Evolutionary conservation across 2,888 invertebrate genomes (phyloP), one percentile per base, ranked within the genome.

Genomic region (Ctena decussata): DNA sequence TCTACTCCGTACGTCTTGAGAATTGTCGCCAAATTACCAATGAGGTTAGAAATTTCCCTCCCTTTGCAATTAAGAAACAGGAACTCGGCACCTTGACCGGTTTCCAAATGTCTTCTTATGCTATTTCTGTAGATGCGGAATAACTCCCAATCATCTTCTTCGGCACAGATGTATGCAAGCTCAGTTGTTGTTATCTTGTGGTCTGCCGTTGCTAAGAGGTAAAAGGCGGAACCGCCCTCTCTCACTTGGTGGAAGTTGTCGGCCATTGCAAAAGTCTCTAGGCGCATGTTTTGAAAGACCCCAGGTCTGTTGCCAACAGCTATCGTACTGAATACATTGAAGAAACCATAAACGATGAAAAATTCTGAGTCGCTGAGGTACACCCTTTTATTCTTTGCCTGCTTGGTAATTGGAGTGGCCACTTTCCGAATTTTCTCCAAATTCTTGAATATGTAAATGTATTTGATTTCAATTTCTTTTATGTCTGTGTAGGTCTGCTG

Each of bases 301-400:
- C 60, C 60, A 30, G 60, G 60, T 60, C 60, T 60, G 60, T 60
- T 60, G 60, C 60, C 60, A 30, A 60, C n/a, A 30, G 60, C 60
- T 60, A 30, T 27, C 3, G 60, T 60, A 27, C 60, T 27, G 30
- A 60, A 60, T 30, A 30, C 60, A 30, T 30, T 60, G 60, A 60
- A 60, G 30, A 60, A 30, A 2, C 60, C 60, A 30, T 60, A 27
- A 24, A 60, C 60, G 18, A 60, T 60, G 60, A 60, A 60, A 8
- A 60, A 30, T 30, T 60, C 60, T 27, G 60, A 24, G 30, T 60
- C 60, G 8, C 15, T 30, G 27, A 60, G 30, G 30, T 27, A 30
- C 30, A 30, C 30, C 30, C 30, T 27, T 27, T 30, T 30, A 8
- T 30, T 27, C 60, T 60, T 60, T 27, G 60, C 60, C 30, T 30